Percentiles rank a stretch among this genome's conserved stretches.
These are phyloP conservation scores for Steatornis caripensis DNA, from an alignment of 2,113 vertebrate genomes.

Conservation along the genomic window DNA sequence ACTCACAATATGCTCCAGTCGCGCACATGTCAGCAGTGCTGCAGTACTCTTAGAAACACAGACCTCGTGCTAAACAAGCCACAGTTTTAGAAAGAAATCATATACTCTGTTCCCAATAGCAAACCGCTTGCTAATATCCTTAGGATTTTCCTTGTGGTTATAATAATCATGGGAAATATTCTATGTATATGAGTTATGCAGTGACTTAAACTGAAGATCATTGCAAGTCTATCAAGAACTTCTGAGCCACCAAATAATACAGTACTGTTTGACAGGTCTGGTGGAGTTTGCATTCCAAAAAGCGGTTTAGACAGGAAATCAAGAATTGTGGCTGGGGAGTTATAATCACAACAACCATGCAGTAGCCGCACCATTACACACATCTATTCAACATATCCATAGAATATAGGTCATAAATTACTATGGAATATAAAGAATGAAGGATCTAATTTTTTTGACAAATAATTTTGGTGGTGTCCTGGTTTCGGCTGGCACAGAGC, in stretches of 20 bases:
- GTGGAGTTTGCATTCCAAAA: neutral
- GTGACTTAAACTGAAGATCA: neutral
- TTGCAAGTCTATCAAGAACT: neutral
- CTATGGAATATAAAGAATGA: neutral
- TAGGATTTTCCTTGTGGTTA: neutral
- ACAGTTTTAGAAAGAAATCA: neutral
- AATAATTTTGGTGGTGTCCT: no score
- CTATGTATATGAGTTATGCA: no score
- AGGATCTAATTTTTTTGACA: neutral
- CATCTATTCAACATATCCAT: neutral
- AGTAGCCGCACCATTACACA: neutral
- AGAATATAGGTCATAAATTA: neutral
- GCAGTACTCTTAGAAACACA: neutral
- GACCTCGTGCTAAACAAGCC: neutral
- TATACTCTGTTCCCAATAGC: neutral
- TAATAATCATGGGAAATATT: neutral
- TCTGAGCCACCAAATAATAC: neutral
- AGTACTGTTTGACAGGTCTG: neutral
- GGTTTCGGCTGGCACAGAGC: no score
- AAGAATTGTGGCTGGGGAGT: no score
- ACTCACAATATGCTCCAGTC: neutral
- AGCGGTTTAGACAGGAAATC: neutral
- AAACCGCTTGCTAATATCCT: neutral
- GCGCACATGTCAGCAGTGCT: neutral
- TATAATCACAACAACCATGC: neutral